Conservation (phyloP, 1,140 invertebrate species). For the Drosophila ficusphila region DNA sequence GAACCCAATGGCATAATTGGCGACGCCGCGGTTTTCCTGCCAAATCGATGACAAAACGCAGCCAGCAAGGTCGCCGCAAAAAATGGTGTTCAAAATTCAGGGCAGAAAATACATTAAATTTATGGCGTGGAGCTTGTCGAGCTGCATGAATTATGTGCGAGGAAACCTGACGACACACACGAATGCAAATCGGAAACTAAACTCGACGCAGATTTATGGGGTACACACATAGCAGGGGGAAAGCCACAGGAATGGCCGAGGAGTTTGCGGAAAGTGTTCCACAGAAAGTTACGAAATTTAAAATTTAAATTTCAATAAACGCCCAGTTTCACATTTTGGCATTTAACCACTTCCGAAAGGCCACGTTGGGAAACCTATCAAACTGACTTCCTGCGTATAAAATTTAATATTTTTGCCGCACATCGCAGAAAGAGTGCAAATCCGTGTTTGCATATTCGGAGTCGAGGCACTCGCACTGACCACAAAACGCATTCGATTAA, state of each 20-base stretch:
- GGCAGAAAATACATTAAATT: constrained; percentile 51
- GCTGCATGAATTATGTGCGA: constrained; percentile 47
- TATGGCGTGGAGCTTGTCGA: constrained; percentile 59
- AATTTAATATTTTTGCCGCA: constrained; percentile 23
- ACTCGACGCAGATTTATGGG: constrained; percentile 67
- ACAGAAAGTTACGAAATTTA: constrained; percentile 13
- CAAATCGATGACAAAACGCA: constrained; percentile 70
- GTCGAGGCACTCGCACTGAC: constrained; percentile 18
- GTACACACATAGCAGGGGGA: background rate
- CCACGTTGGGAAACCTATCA: constrained; percentile 28
- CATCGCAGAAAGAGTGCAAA: constrained; percentile 27
- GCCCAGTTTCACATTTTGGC: background rate
- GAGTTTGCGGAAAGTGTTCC: constrained; percentile 1
- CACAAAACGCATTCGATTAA: constrained; percentile 54
- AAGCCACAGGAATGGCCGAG: constrained; percentile 1
- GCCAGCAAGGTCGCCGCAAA: constrained; percentile 67
- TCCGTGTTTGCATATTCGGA: constrained; percentile 26
- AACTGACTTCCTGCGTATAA: constrained; percentile 26
- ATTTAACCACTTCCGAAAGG: constrained; percentile 11
- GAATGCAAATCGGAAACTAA: constrained; percentile 70
- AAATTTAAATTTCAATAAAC: constrained; percentile 21
- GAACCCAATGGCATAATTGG: constrained; percentile 64
- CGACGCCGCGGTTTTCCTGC: constrained; percentile 52
- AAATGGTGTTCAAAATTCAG: constrained; percentile 26
- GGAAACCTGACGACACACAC: constrained; percentile 39